Percentiles rank a stretch among this genome's conserved stretches.
phyloP scores from a whole-genome alignment of 2,113 vertebrate species.

The Sapajus apella region DNA sequence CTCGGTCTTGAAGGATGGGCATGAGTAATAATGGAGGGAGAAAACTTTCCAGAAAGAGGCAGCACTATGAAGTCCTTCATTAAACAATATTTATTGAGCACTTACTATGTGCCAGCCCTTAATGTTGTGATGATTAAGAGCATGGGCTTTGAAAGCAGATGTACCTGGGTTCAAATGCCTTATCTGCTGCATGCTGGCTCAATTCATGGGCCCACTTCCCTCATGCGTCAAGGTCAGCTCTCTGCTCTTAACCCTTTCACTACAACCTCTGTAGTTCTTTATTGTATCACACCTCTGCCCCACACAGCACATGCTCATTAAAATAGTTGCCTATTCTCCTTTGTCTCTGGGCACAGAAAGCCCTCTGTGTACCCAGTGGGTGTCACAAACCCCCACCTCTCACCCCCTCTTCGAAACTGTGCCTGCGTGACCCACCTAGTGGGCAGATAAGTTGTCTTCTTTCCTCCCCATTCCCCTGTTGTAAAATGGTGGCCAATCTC shows the following conservation, averaged over 20 bases:
- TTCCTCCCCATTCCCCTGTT: background rate
- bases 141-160: background rate
- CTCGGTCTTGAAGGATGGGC: background rate
- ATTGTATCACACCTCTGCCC: background rate
- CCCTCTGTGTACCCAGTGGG: no score
- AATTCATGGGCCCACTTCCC: background rate
- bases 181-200: background rate
- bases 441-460: background rate
- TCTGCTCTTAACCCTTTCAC: background rate
- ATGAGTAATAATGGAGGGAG: background rate
- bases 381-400: background rate
- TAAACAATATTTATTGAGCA: constrained; percentile 27
- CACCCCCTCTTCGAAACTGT: background rate
- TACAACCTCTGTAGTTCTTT: background rate
- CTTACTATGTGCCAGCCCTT: background rate
- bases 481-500: constrained; percentile 1
- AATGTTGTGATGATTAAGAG: background rate
- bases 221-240: background rate
- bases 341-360: background rate
- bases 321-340: background rate
- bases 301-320: background rate
- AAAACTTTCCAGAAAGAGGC: constrained; percentile 4
- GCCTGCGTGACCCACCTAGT: background rate
- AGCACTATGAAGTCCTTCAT: background rate
- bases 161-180: background rate